Conservation (phyloP, 2,888 invertebrate species). For the Tridacna crocea region DNA sequence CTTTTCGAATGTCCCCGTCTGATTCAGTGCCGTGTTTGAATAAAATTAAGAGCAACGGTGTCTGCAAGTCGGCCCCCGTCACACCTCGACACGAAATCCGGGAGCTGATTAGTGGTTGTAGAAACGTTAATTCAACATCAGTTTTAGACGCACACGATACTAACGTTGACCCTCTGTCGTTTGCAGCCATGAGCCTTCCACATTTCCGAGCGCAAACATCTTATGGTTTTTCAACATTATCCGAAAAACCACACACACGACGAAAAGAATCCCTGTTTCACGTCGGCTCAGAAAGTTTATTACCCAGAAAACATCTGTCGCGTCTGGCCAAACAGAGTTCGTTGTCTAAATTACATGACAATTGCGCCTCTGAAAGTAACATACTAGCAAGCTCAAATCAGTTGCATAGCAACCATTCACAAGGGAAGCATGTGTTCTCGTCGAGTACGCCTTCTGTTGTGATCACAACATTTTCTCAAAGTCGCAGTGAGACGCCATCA, state of each 20-base stretch:
- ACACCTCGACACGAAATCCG: slow-evolving; percentile 72
- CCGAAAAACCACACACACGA: slow-evolving; percentile 75
- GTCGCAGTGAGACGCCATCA: slow-evolving; percentile 21
- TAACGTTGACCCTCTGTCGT: slow-evolving; percentile 74
- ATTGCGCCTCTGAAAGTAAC: slow-evolving; percentile 35
- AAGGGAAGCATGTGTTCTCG: slow-evolving; percentile 28
- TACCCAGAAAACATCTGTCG: slow-evolving; percentile 32
- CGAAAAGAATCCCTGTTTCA: slow-evolving; percentile 79
- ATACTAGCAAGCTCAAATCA: slow-evolving; percentile 36
- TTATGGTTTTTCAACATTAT: slow-evolving; percentile 75
- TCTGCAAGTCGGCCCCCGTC: slow-evolving; percentile 70
- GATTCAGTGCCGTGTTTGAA: slow-evolving; percentile 55
- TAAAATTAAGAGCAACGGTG: slow-evolving; percentile 24
- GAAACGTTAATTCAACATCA: slow-evolving; percentile 28
- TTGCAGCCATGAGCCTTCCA: slow-evolving; percentile 73
- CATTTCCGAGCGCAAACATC: slow-evolving; percentile 74
- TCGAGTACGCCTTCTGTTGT: slow-evolving; percentile 63
- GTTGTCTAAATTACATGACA: slow-evolving; percentile 33
- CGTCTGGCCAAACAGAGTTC: slow-evolving; percentile 40
- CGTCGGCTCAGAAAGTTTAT: slow-evolving; percentile 46
- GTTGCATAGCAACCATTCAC: slow-evolving; percentile 4
- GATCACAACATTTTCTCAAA: slow-evolving; percentile 51
- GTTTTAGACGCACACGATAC: slow-evolving; percentile 57
- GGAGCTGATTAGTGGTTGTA: slow-evolving; percentile 36
- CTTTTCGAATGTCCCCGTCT: slow-evolving; percentile 44